These are phyloP conservation scores for Murina feae DNA, from an alignment of 2,113 vertebrate genomes.

Conservation along the genomic window DNA sequence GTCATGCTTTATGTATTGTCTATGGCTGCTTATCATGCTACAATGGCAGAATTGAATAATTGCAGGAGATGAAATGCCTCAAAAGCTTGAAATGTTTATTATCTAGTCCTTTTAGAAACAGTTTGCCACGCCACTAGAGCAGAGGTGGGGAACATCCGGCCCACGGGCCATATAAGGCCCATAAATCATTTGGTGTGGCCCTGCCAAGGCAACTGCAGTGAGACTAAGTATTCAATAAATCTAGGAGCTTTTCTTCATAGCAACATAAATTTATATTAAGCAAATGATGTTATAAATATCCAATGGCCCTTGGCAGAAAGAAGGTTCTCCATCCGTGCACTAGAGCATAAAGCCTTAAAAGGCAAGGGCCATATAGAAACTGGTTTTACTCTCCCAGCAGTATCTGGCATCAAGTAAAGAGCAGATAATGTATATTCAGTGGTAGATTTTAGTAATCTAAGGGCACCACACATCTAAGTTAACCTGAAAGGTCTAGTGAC, in stretches of 20 bases:
- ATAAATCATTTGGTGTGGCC: too few relatives aligned
- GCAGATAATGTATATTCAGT: neutral
- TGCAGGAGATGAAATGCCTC: neutral
- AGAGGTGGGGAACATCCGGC: too few relatives aligned
- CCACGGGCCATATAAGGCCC: too few relatives aligned
- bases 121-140: neutral
- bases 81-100: neutral
- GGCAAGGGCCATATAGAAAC: neutral
- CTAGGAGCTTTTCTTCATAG: too few relatives aligned
- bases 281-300: too few relatives aligned
- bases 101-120: neutral
- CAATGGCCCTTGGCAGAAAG: too few relatives aligned
- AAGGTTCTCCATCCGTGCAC: too few relatives aligned
- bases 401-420: neutral
- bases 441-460: neutral
- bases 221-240: too few relatives aligned
- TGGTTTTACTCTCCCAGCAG: neutral
- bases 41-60: neutral
- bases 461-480: neutral
- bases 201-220: too few relatives aligned
- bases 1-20: neutral
- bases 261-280: too few relatives aligned
- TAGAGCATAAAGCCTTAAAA: neutral
- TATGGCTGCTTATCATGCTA: neutral
- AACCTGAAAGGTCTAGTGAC: neutral